Percentiles rank a stretch among this genome's conserved stretches.
Evolutionary conservation across 1,140 invertebrate species (phyloP).

Genomic region (Heliconius nattereri): DNA sequence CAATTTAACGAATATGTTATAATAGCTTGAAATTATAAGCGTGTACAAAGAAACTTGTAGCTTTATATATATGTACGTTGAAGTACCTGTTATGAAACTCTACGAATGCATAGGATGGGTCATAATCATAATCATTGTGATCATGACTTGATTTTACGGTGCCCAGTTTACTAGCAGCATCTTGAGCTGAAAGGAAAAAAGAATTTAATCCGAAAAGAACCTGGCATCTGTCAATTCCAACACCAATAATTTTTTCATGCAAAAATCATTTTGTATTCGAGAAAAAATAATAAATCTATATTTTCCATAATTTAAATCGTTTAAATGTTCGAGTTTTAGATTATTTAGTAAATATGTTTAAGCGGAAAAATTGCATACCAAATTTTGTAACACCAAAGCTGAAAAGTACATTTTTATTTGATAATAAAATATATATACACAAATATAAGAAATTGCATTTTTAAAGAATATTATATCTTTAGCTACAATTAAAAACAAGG

Average conservation of each 20-base stretch:
- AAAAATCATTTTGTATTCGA: neutral
- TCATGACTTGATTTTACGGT: conserved; percentile 50
- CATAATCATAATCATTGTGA: conserved; percentile 82
- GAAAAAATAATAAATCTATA: neutral
- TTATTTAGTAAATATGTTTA: neutral
- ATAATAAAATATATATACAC: neutral
- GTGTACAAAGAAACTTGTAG: too few relatives aligned
- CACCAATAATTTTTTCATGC: conserved; percentile 8
- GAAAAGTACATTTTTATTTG: neutral
- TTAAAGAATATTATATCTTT: neutral
- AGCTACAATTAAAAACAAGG: neutral
- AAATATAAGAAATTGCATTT: neutral
- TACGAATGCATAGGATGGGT: conserved; percentile 87
- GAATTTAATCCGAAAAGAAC: neutral
- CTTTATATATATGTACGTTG: neutral
- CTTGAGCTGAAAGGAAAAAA: conserved; percentile 60
- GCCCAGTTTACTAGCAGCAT: conserved; percentile 44
- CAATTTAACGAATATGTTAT: neutral
- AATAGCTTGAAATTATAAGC: neutral
- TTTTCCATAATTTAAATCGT: neutral
- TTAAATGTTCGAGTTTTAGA: neutral
- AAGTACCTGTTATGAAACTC: conserved; percentile 84
- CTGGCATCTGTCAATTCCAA: neutral
- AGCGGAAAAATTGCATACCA: conserved; percentile 3
- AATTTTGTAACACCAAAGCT: conserved; percentile 2